phyloP scores from a whole-genome alignment of 2,888 invertebrate species.

The Agonopterix subpropinquella region DNA sequence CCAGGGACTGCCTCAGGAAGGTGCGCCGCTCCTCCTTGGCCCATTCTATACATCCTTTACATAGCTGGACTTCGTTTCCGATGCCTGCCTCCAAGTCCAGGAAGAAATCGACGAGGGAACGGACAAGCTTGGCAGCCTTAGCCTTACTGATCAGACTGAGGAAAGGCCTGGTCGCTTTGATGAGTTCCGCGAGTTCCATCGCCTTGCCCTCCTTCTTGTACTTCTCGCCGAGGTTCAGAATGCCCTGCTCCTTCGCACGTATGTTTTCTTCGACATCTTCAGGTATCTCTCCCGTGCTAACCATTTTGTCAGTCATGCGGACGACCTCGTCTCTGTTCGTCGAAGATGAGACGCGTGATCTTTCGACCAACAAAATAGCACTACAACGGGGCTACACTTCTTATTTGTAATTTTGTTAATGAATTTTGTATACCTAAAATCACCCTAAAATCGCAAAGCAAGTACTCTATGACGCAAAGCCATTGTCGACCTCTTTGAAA shows the following conservation, averaged over 20 bases:
- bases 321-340: slow-evolving; percentile 85
- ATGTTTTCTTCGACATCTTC: slow-evolving; percentile 94
- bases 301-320: slow-evolving; percentile 84
- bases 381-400: slow-evolving; percentile 56
- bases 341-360: slow-evolving; percentile 82
- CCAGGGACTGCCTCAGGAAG: slow-evolving; percentile 96
- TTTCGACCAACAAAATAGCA: slow-evolving; percentile 75
- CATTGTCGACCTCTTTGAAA: slow-evolving; percentile 71
- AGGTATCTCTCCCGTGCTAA: slow-evolving; percentile 83
- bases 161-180: slow-evolving; percentile 96
- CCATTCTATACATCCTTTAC: slow-evolving; percentile 99
- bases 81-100: slow-evolving; percentile 97
- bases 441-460: too few relatives aligned
- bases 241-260: slow-evolving; percentile 94
- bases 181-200: slow-evolving; percentile 92
- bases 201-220: slow-evolving; percentile 96
- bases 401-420: slow-evolving; percentile 74
- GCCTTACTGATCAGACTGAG: slow-evolving; percentile 97
- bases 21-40: slow-evolving; percentile 98
- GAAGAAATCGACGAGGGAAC: slow-evolving; percentile 97
- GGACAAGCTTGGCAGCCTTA: slow-evolving; percentile 98
- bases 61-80: slow-evolving; percentile 94
- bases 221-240: slow-evolving; percentile 92
- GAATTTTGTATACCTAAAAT: too few relatives aligned
- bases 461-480: too few relatives aligned